Percentiles rank a stretch among this genome's conserved stretches.
phyloP scores from a whole-genome alignment of 1,140 invertebrate species.

The Bactericera cockerelli region DNA sequence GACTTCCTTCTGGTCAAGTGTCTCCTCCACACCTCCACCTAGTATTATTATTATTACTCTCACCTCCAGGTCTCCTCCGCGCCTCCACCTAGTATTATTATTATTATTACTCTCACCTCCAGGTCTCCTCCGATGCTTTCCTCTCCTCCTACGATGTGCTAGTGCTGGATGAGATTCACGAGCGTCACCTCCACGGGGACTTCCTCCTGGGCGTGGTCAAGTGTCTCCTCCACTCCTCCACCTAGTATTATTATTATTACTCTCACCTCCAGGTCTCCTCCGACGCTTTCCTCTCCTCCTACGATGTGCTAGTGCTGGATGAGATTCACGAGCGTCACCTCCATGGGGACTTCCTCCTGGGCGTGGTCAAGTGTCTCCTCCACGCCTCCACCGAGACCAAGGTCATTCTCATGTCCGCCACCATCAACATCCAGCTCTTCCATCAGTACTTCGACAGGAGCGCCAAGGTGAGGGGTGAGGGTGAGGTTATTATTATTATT shows the following conservation, averaged over 20 bases:
- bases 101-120: too few species aligned
- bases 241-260: not conserved
- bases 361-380: conserved; percentile 78
- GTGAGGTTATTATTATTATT: conserved; percentile 40
- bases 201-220: conserved; percentile 86
- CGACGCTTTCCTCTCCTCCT: conserved; percentile 41
- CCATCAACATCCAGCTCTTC: conserved; percentile 92
- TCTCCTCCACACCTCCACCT: conserved; percentile 52
- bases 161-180: conserved; percentile 90
- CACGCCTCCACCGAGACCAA: conserved; percentile 67
- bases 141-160: conserved; percentile 65
- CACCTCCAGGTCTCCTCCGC: conserved; percentile 34
- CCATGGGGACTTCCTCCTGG: conserved; percentile 86
- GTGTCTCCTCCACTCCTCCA: conserved; percentile 56
- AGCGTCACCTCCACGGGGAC: conserved; percentile 88
- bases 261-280: conserved; percentile 30
- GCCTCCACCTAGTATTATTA: conserved; percentile 56
- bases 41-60: not conserved
- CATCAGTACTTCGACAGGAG: conserved; percentile 71
- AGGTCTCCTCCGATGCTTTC: conserved; percentile 36
- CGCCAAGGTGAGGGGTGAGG: conserved; percentile 62
- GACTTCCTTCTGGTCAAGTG: conserved; percentile 93
- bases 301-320: conserved; percentile 81
- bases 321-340: conserved; percentile 94
- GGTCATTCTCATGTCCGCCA: conserved; percentile 95